Evolutionary conservation across 2,888 invertebrate genomes (phyloP).

Genomic region (Minunthozetes semirufus): DNA sequence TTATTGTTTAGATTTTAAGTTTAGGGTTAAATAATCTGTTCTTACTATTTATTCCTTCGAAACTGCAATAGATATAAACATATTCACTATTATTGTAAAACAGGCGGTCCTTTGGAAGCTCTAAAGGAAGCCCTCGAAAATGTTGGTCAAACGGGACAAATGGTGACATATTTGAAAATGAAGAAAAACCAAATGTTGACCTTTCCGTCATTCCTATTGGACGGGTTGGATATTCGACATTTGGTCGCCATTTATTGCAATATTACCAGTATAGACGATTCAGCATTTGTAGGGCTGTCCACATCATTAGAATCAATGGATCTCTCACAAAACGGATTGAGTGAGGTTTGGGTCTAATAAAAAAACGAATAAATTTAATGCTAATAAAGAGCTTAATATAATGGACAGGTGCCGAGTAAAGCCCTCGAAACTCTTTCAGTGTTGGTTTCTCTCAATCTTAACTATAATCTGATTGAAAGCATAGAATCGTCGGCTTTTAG

Average conservation of each 20-base stretch:
- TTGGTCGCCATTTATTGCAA: constrained; percentile 78
- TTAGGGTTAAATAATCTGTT: too few relatives aligned
- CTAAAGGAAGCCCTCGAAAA: constrained; percentile 36
- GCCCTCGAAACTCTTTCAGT: constrained; percentile 39
- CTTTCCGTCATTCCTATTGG: constrained; percentile 66
- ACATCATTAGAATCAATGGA: constrained; percentile 71
- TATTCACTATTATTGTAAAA: too few relatives aligned
- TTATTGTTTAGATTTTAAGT: too few relatives aligned
- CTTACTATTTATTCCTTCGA: too few relatives aligned
- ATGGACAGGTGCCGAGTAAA: constrained; percentile 39
- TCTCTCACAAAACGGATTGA: constrained; percentile 75
- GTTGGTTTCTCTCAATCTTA: constrained; percentile 76
- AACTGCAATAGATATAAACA: too few relatives aligned
- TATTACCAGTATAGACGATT: constrained; percentile 75
- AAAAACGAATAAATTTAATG: not conserved
- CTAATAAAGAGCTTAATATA: not conserved
- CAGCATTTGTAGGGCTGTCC: constrained; percentile 76
- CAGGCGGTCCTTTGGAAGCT: constrained; percentile 29
- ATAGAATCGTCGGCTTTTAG: constrained; percentile 75
- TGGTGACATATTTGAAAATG: constrained; percentile 79
- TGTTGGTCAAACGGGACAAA: constrained; percentile 36
- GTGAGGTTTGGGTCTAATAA: constrained; percentile 50
- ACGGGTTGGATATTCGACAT: constrained; percentile 78
- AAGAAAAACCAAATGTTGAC: constrained; percentile 77
- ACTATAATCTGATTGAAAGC: constrained; percentile 73